These are phyloP conservation scores for Drosophila repleta DNA, from an alignment of 1,140 invertebrate genomes.

Conservation along the genomic window DNA sequence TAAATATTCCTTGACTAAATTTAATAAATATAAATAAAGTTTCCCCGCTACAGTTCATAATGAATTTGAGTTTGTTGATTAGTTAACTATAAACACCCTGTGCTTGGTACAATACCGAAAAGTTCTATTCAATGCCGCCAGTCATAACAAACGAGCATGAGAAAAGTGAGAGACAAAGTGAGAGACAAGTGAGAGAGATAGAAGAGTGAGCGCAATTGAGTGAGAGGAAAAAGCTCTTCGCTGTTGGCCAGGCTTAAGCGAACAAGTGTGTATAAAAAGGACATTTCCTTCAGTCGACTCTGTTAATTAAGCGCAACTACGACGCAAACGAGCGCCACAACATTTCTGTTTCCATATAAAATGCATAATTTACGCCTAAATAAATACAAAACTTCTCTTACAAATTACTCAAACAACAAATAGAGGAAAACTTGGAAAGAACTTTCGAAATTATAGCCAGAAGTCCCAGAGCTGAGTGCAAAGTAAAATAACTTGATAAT, in stretches of 20 bases:
- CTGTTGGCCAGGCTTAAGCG: slow-evolving; percentile 65
- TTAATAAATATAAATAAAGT: background rate
- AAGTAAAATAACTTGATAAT: slow-evolving; percentile 17
- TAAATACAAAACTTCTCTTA: slow-evolving; percentile 1
- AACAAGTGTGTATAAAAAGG: slow-evolving; percentile 83
- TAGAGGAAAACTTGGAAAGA: background rate
- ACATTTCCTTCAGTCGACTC: slow-evolving; percentile 78
- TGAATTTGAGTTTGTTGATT: too few relatives aligned
- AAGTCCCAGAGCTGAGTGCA: slow-evolving; percentile 1
- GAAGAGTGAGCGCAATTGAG: slow-evolving; percentile 23
- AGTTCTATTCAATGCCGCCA: slow-evolving; percentile 38
- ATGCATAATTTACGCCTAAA: slow-evolving; percentile 35
- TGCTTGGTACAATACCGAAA: slow-evolving; percentile 11
- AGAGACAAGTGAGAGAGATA: slow-evolving; percentile 4
- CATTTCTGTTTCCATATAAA: slow-evolving; percentile 6
- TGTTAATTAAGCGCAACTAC: slow-evolving; percentile 71
- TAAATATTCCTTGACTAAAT: background rate
- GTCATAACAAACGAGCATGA: slow-evolving; percentile 41
- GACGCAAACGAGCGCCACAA: slow-evolving; percentile 62
- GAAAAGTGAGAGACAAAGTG: slow-evolving; percentile 16
- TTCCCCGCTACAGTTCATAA: too few relatives aligned
- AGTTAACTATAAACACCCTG: slow-evolving; percentile 13
- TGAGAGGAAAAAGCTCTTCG: slow-evolving; percentile 47
- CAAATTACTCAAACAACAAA: background rate
- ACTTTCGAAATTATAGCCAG: background rate